Conservation (phyloP, 2,888 invertebrate species). For the Pachliopta kotzebuea region DNA sequence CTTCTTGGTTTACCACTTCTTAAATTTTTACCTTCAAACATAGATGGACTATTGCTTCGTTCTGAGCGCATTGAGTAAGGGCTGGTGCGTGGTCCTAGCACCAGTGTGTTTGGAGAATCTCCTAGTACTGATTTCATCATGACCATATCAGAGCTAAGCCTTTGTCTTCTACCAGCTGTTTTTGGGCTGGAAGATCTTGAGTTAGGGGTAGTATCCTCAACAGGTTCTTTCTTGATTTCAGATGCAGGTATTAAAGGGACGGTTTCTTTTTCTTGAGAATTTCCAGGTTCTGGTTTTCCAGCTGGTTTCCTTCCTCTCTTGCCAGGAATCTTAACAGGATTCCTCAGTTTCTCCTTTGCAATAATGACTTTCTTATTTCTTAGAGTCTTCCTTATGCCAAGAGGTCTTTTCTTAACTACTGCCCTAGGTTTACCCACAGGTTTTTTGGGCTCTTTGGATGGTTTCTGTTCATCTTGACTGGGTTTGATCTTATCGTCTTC, state of each 20-base stretch:
- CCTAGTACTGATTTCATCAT: conserved; percentile 73
- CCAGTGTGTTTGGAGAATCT: conserved; percentile 61
- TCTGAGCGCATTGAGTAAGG: conserved; percentile 83
- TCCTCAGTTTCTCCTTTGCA: conserved; percentile 62
- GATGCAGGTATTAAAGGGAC: conserved; percentile 63
- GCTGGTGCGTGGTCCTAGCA: conserved; percentile 71
- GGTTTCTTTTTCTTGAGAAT: conserved; percentile 61
- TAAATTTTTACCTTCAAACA: conserved; percentile 78
- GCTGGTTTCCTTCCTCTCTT: conserved; percentile 63
- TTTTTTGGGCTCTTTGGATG: conserved; percentile 69
- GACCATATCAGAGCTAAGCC: conserved; percentile 70
- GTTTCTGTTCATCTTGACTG: conserved; percentile 67
- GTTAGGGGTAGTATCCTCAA: conserved; percentile 62
- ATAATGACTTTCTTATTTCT: conserved; percentile 64
- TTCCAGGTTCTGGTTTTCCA: conserved; percentile 54
- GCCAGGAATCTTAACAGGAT: conserved; percentile 56
- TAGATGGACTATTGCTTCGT: conserved; percentile 74
- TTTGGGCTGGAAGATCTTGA: conserved; percentile 75
- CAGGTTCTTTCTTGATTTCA: conserved; percentile 72
- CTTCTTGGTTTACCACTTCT: conserved; percentile 85
- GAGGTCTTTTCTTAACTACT: conserved; percentile 66
- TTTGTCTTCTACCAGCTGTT: conserved; percentile 63
- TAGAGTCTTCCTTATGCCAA: conserved; percentile 71
- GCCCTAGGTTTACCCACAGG: conserved; percentile 61
- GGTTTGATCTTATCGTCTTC: conserved; percentile 65